Base-by-base conservation (phyloP, 2,797 vertebrate species). In the Margarornis squamiger region DNA sequence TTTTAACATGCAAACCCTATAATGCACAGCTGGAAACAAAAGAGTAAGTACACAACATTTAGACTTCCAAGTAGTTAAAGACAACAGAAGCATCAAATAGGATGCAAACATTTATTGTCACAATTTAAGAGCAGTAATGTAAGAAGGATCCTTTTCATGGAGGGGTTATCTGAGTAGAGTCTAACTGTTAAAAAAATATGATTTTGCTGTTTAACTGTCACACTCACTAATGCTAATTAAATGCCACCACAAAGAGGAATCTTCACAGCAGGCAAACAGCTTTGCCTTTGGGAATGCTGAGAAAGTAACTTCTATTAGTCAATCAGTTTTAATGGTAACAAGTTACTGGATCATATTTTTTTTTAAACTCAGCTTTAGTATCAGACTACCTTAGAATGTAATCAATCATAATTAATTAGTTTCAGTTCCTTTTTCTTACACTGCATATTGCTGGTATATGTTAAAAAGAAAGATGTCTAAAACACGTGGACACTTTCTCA, bases 71-170 rank as follows among this genome's bases (percentile, higher is more conserved):
- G 68, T 61, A 16, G 63, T 89, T 71, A 76, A 92, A 73, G 55
- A 70, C 90, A 96, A 95, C 48, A 77, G 95, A 96, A 73, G 90
- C 54, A 95, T 92, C 95, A 97, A 95, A 85, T 11, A 88, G 67
- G 61, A 95, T 70, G n/a, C 91, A 96, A 97, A 96, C 49, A 51
- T 39, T 52, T 16, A 86, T 91, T 83, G 71, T 95, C 16, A 19
- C 62, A 97, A 95, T 72, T 88, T 75, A 90, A 79, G 54, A 84
- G 82, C 83, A 52, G 55, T 82, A 92, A 92, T 85, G 90, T 72
- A 39, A 88, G 82, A 93, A 70, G 63, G 23, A 67, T 65, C 48
- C 23, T 75, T 59, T 74, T 45, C 73, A 76, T 51, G 29, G 62
- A 93, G 24, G 19, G 6, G 59, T 71, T 80, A 68, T 84, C 93